Percentiles rank a stretch among this genome's conserved stretches.
phyloP scores from a whole-genome alignment of 2,888 invertebrate species.

The Drosophila formosana region DNA sequence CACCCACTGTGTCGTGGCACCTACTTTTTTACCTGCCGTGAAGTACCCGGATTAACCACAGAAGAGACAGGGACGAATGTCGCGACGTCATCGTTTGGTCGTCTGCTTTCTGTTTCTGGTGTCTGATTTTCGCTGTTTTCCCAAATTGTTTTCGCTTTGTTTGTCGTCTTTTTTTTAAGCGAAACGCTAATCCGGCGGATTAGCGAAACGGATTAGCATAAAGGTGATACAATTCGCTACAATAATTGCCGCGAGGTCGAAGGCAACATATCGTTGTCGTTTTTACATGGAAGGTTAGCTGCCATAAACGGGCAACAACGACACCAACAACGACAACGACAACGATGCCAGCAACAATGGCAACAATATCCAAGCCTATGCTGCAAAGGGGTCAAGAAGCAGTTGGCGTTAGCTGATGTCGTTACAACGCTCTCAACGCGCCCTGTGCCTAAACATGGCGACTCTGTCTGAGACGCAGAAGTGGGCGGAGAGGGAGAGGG shows the following conservation, averaged over 20 bases:
- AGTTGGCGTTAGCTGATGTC: conserved; percentile 44
- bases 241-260: conserved; percentile 66
- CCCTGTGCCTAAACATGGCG: conserved; percentile 52
- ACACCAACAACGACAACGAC: conserved; percentile 24
- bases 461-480: conserved; percentile 25
- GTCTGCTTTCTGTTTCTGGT: conserved; percentile 34
- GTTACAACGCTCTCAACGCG: conserved; percentile 27
- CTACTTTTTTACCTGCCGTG: conserved; percentile 49
- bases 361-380: conserved; percentile 14
- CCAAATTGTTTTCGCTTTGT: conserved; percentile 61
- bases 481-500: conserved; percentile 7
- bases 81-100: conserved; percentile 41
- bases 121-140: conserved; percentile 65
- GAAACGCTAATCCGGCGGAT: conserved; percentile 74
- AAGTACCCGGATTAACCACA: conserved; percentile 68
- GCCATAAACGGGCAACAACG: conserved; percentile 47
- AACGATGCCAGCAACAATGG: conserved; percentile 3
- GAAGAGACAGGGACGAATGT: conserved; percentile 10
- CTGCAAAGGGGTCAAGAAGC: conserved; percentile 71
- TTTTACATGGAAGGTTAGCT: conserved; percentile 68
- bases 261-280: conserved; percentile 54
- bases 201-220: conserved; percentile 72
- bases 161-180: conserved; percentile 62
- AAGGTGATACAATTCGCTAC: conserved; percentile 72
- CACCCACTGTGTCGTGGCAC: not conserved